Evolutionary conservation across 1,140 invertebrate species (phyloP).

Genomic region (Gonioctena quinquepunctata): DNA sequence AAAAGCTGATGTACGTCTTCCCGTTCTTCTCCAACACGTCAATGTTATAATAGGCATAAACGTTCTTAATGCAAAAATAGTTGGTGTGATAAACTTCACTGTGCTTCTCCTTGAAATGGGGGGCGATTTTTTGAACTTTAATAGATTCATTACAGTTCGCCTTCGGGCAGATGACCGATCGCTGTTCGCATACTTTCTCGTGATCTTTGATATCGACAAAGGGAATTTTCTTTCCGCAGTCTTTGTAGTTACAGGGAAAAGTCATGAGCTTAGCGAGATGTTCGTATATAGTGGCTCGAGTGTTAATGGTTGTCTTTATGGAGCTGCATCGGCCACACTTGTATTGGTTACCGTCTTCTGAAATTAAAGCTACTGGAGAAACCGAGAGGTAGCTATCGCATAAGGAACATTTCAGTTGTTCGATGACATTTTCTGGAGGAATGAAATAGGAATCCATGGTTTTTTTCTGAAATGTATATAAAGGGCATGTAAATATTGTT

Average conservation of each 20-base stretch:
- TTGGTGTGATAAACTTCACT: constrained; percentile 7
- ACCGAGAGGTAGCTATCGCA: constrained; percentile 10
- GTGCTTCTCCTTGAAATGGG: constrained; percentile 20
- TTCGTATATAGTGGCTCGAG: background rate
- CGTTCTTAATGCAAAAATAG: constrained; percentile 10
- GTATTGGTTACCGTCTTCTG: constrained; percentile 13
- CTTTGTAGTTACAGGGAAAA: constrained; percentile 6
- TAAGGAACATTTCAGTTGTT: constrained; percentile 10
- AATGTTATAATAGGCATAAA: constrained; percentile 1
- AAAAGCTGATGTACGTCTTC: constrained; percentile 13
- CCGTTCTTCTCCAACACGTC: constrained; percentile 17
- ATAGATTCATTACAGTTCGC: constrained; percentile 4
- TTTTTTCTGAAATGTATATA: background rate
- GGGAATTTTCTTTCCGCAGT: constrained; percentile 1
- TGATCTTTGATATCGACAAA: constrained; percentile 13
- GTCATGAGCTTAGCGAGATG: constrained; percentile 12
- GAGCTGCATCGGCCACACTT: constrained; percentile 11
- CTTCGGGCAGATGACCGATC: constrained; percentile 1
- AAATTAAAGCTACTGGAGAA: constrained; percentile 6
- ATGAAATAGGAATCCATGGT: background rate
- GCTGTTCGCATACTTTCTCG: constrained; percentile 9
- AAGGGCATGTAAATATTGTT: background rate
- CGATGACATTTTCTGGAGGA: constrained; percentile 11
- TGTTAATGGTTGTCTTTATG: constrained; percentile 8
- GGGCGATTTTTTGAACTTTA: background rate